Evolutionary conservation across 2,888 invertebrate species (phyloP).

Genomic region (Drosophila prostipennis): DNA sequence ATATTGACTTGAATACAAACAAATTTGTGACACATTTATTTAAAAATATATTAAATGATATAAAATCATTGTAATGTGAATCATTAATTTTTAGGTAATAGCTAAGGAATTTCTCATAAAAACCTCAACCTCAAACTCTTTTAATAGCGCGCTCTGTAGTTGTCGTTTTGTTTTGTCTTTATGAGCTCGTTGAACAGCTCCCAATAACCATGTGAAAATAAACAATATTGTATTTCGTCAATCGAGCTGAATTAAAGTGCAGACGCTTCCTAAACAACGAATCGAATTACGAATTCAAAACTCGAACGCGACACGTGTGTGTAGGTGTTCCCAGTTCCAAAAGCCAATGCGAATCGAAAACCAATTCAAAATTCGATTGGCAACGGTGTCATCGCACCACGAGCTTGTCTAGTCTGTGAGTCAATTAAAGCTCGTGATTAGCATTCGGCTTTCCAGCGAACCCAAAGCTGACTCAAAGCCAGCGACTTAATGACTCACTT

Average conservation of each 20-base stretch:
- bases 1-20: background rate
- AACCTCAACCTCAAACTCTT: too few species aligned
- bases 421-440: conserved; percentile 51
- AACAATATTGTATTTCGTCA: background rate
- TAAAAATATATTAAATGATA: too few species aligned
- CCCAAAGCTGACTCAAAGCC: conserved; percentile 62
- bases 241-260: conserved; percentile 52
- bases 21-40: too few species aligned
- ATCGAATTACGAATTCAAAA: conserved; percentile 40
- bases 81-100: too few species aligned
- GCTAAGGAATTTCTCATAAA: too few species aligned
- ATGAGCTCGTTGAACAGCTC: background rate
- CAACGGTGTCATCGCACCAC: conserved; percentile 35
- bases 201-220: background rate
- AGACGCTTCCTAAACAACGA: conserved; percentile 61
- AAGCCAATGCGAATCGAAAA: conserved; percentile 14
- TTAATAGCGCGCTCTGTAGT: background rate
- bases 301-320: conserved; percentile 33
- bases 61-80: too few species aligned
- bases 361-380: conserved; percentile 25
- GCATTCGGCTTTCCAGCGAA: conserved; percentile 65
- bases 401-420: conserved; percentile 35
- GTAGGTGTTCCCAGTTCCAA: conserved; percentile 16
- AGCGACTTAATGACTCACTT: conserved; percentile 57
- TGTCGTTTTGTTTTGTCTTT: background rate